A percentile compares a stretch with the other conserved stretches of the same genome.
phyloP scores from a whole-genome alignment of 1,140 invertebrate genomes.

The Neodiprion lecontei region DNA sequence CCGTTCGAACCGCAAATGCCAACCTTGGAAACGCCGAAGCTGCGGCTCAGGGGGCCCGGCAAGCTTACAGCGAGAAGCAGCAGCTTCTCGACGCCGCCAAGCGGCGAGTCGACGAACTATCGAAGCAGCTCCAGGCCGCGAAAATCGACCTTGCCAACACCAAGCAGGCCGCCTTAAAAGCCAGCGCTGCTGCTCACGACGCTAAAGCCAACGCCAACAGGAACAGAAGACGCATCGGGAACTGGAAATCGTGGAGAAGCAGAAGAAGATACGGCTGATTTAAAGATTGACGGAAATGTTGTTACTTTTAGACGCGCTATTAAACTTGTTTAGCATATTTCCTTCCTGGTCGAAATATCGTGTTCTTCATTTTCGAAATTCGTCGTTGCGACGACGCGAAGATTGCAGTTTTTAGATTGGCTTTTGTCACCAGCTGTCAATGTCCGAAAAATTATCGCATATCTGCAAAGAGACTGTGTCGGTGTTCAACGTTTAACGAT shows the following conservation, averaged over 20 bases:
- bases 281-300: neutral
- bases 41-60: constrained; percentile 63
- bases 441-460: too few relatives aligned
- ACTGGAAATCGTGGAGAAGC: constrained; percentile 23
- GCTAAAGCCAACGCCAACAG: constrained; percentile 57
- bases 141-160: constrained; percentile 68
- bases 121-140: constrained; percentile 64
- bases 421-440: too few relatives aligned
- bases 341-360: neutral
- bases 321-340: neutral
- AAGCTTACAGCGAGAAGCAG: constrained; percentile 68
- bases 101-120: constrained; percentile 65
- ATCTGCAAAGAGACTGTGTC: too few relatives aligned
- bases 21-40: constrained; percentile 68
- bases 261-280: neutral
- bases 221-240: constrained; percentile 34
- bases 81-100: constrained; percentile 70
- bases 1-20: constrained; percentile 61
- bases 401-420: neutral
- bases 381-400: neutral
- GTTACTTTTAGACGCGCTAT: neutral
- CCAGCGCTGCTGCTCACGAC: constrained; percentile 68
- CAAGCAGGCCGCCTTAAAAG: constrained; percentile 68
- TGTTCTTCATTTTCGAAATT: neutral
- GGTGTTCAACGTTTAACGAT: neutral